Evolutionary conservation across 2,888 invertebrate genomes (phyloP), one percentile per base, ranked within the genome.

Genomic region (Atherix ibis): DNA sequence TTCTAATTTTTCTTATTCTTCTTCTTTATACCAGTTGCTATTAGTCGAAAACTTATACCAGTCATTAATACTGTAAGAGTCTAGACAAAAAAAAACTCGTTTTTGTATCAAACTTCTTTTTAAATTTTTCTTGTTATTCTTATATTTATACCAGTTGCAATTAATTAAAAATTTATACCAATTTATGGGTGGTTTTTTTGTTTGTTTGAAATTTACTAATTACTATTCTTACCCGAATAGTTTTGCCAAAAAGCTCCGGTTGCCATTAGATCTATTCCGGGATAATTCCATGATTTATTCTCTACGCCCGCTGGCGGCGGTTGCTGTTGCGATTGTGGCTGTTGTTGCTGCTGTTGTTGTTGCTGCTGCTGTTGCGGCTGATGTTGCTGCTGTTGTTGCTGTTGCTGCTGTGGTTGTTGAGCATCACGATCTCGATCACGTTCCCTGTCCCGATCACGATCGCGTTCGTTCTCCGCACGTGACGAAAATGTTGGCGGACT

Each of bases 211-310:
- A n/a, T n/a, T n/a, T n/a, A n/a, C n/a, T n/a, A n/a, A n/a, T n/a
- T n/a, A n/a, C n/a, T n/a, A n/a, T n/a, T n/a, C n/a, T 70, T 58
- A 87, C 85, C 85, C 54, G 85, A 85, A 64, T 87, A 87, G 59
- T 85, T 87, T 58, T 85, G 85, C 85, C 85, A 87, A 64, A 87
- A 85, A 27, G 84, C 84, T 25, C 83, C 83, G 35, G 77, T 78
- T 50, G 80, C 77, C 71, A 87, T 83, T 58, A 85, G 73, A 63
- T 85, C 85, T 44, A 78, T 66, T 34, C 76, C 75, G 22, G 73
- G 58, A 59, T 76, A 77, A 46, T 73, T 73, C 77, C 77, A 77
- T 27, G 65, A 65, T 48, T 72, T 71, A 27, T 65, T 66, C 38
- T 53, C 53, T 29, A 54, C 51, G 40, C 58, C 56, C 26, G 57